Base-by-base conservation (phyloP, 2,888 invertebrate genomes). In the Phorcus lineatus region DNA sequence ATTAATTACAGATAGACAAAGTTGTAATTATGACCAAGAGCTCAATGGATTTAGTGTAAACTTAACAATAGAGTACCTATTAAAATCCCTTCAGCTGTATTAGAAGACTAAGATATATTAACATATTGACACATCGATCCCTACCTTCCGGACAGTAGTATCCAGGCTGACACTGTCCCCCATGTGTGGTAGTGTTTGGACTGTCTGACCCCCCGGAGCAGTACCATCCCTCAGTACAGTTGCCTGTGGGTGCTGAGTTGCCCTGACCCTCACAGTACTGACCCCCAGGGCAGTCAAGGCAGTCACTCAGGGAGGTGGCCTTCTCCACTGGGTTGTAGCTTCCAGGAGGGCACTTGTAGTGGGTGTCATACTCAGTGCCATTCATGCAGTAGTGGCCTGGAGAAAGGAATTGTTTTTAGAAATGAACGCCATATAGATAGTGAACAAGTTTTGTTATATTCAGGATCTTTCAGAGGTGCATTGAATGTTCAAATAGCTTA, bases 371-470 rank as follows among this genome's bases (percentile, higher is more conserved):
- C 55, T 84, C 74, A 7, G 92, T 92, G 76, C 91, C 90, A 78
- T 89, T 89, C 52, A 86, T 89, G 82, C 92, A 92, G 82, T 91
- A 92, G 82, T 89, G 88, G 78, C 92, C 92, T 91, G 81, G 2
- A 79, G 31, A 28, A 57, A 19, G n/a, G 22, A 57, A 57, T 9
- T 24, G 7, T 24, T 24, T 57, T 57, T 57, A 19, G 2, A 7
- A 57, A 57, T 55, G 11, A 2, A 22, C 7, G 47, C 13, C 36
- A 36, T 36, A 4, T 36, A 7, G 36, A 36, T 7, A 36, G 36
- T 7, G 36, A 36, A 36, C 36, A 36, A 36, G 7, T 7, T 4
- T 36, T 2, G 36, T 4, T 36, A 7, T 4, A 36, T 36, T 36
- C 36, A 7, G 7, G 4, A 36, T 36, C 36, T 36, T n/a, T n/a